These are phyloP conservation scores for Notarius quadriscutis DNA, from an alignment of 2,113 vertebrate genomes.

Conservation along the genomic window DNA sequence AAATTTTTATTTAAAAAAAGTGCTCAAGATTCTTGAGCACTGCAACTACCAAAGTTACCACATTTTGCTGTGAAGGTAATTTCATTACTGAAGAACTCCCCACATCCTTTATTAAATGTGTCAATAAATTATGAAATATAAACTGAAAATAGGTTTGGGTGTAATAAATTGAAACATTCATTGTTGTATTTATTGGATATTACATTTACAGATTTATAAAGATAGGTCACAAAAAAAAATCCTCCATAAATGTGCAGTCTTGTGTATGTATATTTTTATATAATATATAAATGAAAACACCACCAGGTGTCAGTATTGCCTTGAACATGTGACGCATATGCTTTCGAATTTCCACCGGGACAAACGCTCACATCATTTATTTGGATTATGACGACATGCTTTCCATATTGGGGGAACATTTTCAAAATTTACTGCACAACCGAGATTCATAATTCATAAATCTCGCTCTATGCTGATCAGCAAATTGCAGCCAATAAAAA, in stretches of 20 bases:
- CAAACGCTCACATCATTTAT: neutral
- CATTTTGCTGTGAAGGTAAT: no score
- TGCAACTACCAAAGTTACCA: no score
- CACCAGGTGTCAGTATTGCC: slow-evolving; percentile 35
- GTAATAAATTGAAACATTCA: no score
- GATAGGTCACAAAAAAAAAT: no score
- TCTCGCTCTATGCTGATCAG: neutral
- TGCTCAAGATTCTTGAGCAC: no score
- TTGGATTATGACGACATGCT: slow-evolving; percentile 37
- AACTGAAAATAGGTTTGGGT: no score
- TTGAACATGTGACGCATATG: neutral
- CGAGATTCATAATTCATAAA: slow-evolving; percentile 24
- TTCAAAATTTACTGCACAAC: slow-evolving; percentile 14
- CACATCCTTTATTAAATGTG: no score
- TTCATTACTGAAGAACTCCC: no score
- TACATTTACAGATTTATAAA: no score
- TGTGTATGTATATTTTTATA: neutral
- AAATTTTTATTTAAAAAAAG: no score
- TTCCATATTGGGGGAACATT: slow-evolving; percentile 23
- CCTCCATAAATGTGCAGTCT: neutral
- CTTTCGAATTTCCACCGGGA: neutral
- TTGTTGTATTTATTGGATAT: no score
- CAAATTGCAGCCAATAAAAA: neutral
- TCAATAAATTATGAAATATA: no score
- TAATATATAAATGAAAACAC: neutral